These are phyloP conservation scores for Diadumene lineata DNA, from an alignment of 92 coral and sea anemone genomes.

Conservation along the genomic window DNA sequence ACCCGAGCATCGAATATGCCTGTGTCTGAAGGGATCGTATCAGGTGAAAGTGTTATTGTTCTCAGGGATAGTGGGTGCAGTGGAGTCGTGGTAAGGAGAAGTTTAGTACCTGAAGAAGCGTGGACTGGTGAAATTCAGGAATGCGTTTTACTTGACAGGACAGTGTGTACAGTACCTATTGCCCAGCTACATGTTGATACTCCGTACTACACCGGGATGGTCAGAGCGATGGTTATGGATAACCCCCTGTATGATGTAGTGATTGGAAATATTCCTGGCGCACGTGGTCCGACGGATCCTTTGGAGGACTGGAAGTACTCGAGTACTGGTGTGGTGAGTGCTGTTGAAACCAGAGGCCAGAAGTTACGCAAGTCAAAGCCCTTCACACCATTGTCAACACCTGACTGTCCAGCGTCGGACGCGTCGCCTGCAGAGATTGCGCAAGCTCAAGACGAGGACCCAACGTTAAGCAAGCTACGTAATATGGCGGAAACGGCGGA, in stretches of 20 bases:
- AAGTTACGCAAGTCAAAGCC: slow-evolving; percentile 21
- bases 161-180: not conserved
- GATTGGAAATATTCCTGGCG: slow-evolving; percentile 20
- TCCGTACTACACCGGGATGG: slow-evolving; percentile 29
- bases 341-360: slow-evolving; percentile 16
- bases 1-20: not conserved
- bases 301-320: slow-evolving; percentile 16
- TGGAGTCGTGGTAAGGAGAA: slow-evolving; percentile 53
- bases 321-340: not conserved
- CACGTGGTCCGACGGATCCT: not conserved
- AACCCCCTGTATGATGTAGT: slow-evolving; percentile 24
- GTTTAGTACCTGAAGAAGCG: slow-evolving; percentile 35
- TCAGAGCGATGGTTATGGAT: slow-evolving; percentile 19
- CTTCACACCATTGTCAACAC: slow-evolving; percentile 2
- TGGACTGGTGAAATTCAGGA: not conserved
- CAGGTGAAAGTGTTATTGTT: not conserved
- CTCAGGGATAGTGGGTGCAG: slow-evolving; percentile 58
- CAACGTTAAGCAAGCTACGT: not conserved
- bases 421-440: slow-evolving; percentile 10
- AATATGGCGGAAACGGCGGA: not conserved
- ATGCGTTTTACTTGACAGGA: not conserved
- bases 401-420: slow-evolving; percentile 13
- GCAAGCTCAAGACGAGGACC: slow-evolving; percentile 3
- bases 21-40: not conserved
- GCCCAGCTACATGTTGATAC: slow-evolving; percentile 13